A percentile compares a stretch with the other conserved stretches of the same genome.
phyloP scores from a whole-genome alignment of 1,140 invertebrate genomes.

The Phymorhynchus buccinoides region DNA sequence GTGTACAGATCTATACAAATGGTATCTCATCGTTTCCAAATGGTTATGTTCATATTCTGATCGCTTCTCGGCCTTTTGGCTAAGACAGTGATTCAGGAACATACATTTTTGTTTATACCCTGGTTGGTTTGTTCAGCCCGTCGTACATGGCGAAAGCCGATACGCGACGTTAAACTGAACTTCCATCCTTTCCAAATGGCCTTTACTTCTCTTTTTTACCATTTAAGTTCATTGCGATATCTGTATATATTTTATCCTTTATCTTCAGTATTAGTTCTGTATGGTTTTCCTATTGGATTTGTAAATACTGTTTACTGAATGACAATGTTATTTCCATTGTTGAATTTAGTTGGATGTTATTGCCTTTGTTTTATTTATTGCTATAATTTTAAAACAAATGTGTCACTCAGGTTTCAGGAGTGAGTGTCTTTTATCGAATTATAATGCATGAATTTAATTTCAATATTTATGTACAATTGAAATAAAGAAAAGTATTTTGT shows the following conservation, averaged over 20 bases:
- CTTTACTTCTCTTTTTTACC: neutral
- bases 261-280: neutral
- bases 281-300: neutral
- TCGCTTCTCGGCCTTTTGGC: too few relatives aligned
- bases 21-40: too few relatives aligned
- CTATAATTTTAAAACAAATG: too few relatives aligned
- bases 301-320: neutral
- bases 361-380: neutral
- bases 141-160: too few relatives aligned
- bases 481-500: neutral
- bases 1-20: too few relatives aligned
- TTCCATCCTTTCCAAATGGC: neutral
- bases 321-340: neutral
- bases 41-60: too few relatives aligned
- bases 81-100: too few relatives aligned
- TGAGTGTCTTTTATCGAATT: neutral
- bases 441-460: neutral
- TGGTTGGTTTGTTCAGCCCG: too few relatives aligned
- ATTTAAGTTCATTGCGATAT: neutral
- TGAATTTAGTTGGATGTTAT: neutral
- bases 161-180: too few relatives aligned
- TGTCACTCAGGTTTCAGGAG: neutral
- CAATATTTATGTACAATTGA: neutral
- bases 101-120: too few relatives aligned
- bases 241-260: neutral